Base-by-base conservation (phyloP, 2,888 invertebrate species). In the Pheosia gnoma region DNA sequence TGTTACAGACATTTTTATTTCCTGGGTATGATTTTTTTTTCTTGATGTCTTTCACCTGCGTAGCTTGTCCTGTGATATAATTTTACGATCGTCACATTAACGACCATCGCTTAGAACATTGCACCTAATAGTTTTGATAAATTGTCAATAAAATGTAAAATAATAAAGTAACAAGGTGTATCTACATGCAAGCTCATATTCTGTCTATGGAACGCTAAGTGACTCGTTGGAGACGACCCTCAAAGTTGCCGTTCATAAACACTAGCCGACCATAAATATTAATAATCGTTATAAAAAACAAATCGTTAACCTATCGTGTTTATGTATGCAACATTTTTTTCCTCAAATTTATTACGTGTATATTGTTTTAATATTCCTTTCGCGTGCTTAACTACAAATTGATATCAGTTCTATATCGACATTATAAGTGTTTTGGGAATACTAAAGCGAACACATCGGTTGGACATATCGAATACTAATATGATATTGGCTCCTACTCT, bases 371-470 rank as follows among this genome's bases (percentile, higher is more conserved):
- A 76, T 81, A 90, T 89, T 88, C 85, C 53, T 60, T 63, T 65
- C 67, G 77, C 80, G 81, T 84, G 71, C 70, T 77, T 80, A 83
- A 89, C 82, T 86, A 91, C 90, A 89, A 88, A 91, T 91, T 89
- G 90, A 91, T 92, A 91, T 91, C 89, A 83, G 89, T 79, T 84
- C 85, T 87, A 90, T 90, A 91, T 90, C 91, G 88, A 84, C 79
- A 74, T 74, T 68, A 79, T 72, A 65, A 65, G 65, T 82, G 84
- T 72, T 79, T 78, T 76, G 70, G 75, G 90, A 86, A 91, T 90
- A 90, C 86, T 77, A 88, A 90, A 71, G 68, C 68, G 82, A 76
- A 83, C 82, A 82, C 84, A 86, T 83, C 74, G 78, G 79, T 81
- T 72, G 83, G 65, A 61, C 66, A 65, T 67, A 65, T 61, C 78